Evolutionary conservation across 2,797 vertebrate genomes (phyloP).

Genomic region (Rhabdomys pumilio): DNA sequence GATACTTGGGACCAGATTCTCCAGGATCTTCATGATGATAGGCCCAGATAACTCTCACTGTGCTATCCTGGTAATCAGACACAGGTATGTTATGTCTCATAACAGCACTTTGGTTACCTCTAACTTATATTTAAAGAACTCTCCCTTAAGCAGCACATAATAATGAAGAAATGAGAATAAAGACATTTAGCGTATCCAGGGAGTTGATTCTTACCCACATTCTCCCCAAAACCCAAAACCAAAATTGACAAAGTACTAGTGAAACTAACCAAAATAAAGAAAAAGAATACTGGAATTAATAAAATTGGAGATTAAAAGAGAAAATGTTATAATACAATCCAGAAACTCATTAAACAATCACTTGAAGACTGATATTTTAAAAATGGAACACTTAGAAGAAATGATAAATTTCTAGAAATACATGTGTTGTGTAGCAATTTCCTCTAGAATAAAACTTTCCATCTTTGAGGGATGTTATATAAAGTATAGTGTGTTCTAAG

Average conservation of each 20-base stretch:
- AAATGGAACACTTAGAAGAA: not conserved
- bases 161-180: slow-evolving; percentile 44
- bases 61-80: slow-evolving; percentile 90
- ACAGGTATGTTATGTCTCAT: slow-evolving; percentile 1
- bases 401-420: not conserved
- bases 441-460: not conserved
- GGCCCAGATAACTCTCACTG: slow-evolving; percentile 94
- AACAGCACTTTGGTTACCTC: not conserved
- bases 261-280: not conserved
- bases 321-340: not conserved
- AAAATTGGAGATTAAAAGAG: not conserved
- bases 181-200: not conserved
- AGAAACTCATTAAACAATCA: not conserved
- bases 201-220: not conserved
- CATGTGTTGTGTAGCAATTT: not conserved
- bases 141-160: slow-evolving; percentile 6
- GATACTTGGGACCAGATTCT: slow-evolving; percentile 91
- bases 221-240: not conserved
- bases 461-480: not conserved
- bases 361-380: not conserved
- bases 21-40: slow-evolving; percentile 92
- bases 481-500: not conserved
- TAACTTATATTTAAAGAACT: slow-evolving; percentile 27
- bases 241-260: not conserved
- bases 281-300: not conserved